Percentiles rank a stretch among this genome's conserved stretches.
Conservation (phyloP, 1,140 invertebrate species). For the Zaprionus tsacasi region DNA sequence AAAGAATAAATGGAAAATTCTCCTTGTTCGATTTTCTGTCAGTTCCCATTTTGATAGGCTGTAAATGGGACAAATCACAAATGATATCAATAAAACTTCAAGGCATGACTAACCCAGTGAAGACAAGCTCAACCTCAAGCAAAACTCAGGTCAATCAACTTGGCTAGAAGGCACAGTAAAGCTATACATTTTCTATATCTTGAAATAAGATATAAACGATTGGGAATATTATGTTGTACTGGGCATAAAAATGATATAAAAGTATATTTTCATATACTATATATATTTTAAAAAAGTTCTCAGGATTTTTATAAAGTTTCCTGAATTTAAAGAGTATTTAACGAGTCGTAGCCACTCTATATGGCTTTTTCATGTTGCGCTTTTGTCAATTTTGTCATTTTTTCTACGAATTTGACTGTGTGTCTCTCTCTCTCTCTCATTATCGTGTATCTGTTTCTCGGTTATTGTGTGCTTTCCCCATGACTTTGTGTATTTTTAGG, state of each 20-base stretch:
- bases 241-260: not conserved
- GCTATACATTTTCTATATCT: too few relatives aligned
- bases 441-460: not conserved
- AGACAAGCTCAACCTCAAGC: not conserved
- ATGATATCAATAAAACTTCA: not conserved
- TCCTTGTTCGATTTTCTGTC: not conserved
- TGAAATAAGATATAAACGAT: too few relatives aligned
- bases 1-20: too few relatives aligned
- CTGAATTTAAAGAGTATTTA: not conserved
- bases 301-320: not conserved
- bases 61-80: not conserved
- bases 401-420: not conserved
- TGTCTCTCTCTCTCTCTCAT: not conserved
- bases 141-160: not conserved
- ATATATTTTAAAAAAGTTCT: not conserved
- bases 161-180: not conserved
- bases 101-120: not conserved
- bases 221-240: not conserved
- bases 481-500: slow-evolving; percentile 1
- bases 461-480: not conserved
- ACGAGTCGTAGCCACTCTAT: not conserved
- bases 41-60: not conserved
- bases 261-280: not conserved
- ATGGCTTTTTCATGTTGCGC: not conserved
- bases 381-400: slow-evolving; percentile 8